These are phyloP conservation scores for Pelecanoides urinatrix DNA, from an alignment of 2,113 vertebrate species.

Conservation along the genomic window DNA sequence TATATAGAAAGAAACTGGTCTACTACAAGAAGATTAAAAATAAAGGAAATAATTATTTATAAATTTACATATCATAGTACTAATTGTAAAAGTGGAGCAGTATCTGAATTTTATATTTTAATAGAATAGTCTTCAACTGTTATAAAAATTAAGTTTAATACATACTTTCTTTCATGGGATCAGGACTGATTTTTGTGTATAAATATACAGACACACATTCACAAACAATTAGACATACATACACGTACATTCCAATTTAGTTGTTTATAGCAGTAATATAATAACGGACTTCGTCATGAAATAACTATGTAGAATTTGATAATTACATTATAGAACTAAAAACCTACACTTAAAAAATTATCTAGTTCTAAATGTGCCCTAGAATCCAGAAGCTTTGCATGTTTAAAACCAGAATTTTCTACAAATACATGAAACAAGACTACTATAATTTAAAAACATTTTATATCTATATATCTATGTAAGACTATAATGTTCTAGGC, in stretches of 20 bases:
- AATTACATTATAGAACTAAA: not conserved
- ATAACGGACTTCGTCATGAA: not conserved
- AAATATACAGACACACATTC: not conserved
- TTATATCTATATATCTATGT: not conserved
- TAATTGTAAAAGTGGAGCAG: not conserved
- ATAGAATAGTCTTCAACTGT: not conserved
- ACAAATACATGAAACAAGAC: not conserved
- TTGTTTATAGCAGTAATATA: not conserved
- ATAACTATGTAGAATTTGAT: not conserved
- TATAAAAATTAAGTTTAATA: not conserved
- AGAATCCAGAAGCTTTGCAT: not conserved
- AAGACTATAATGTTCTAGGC: not conserved
- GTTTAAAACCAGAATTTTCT: not conserved
- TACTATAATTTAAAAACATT: not conserved
- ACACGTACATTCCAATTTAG: not conserved
- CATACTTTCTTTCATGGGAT: not conserved
- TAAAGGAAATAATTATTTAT: not conserved
- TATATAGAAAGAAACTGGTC: not conserved
- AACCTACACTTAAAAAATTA: not conserved
- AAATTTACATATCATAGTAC: not conserved
- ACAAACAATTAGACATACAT: not conserved
- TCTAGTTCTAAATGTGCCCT: not conserved
- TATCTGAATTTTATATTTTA: not conserved
- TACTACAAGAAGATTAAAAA: not conserved
- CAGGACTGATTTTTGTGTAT: not conserved